Evolutionary conservation across 37 sponge, comb jelly and placozoan species (phyloP).

Genomic region (Ephydatia muelleri): DNA sequence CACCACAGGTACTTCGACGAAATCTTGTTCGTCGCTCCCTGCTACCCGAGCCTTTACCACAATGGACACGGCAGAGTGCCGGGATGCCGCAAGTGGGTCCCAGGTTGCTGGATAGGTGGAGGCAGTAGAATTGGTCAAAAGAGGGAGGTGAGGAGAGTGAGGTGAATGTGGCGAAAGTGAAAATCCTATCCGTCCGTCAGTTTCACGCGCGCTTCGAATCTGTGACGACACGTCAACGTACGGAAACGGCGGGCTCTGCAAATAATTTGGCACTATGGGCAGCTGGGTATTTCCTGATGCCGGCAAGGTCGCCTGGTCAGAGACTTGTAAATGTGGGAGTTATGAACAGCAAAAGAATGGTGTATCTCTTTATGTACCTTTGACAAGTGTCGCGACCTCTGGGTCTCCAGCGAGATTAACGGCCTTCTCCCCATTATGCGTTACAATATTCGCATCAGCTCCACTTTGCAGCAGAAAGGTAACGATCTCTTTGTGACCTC

Average conservation of each 20-base stretch:
- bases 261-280: slow-evolving; percentile 75
- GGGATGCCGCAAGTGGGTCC: neutral
- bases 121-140: neutral
- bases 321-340: neutral
- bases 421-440: slow-evolving; percentile 52
- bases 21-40: slow-evolving; percentile 55
- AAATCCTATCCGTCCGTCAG: neutral
- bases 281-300: neutral
- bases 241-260: slow-evolving; percentile 67
- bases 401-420: slow-evolving; percentile 14
- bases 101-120: neutral
- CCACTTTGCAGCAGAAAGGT: slow-evolving; percentile 53
- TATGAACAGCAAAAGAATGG: neutral
- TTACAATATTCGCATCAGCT: slow-evolving; percentile 44
- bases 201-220: neutral
- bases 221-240: slow-evolving; percentile 20
- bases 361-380: neutral
- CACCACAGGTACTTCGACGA: slow-evolving; percentile 70
- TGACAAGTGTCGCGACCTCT: slow-evolving; percentile 17
- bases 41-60: slow-evolving; percentile 59
- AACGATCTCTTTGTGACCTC: slow-evolving; percentile 54
- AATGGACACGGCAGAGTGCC: neutral
- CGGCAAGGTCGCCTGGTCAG: neutral
- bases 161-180: neutral
- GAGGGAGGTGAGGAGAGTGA: neutral